Conservation (phyloP, 1,140 invertebrate species). For the Drosophila serrata region DNA sequence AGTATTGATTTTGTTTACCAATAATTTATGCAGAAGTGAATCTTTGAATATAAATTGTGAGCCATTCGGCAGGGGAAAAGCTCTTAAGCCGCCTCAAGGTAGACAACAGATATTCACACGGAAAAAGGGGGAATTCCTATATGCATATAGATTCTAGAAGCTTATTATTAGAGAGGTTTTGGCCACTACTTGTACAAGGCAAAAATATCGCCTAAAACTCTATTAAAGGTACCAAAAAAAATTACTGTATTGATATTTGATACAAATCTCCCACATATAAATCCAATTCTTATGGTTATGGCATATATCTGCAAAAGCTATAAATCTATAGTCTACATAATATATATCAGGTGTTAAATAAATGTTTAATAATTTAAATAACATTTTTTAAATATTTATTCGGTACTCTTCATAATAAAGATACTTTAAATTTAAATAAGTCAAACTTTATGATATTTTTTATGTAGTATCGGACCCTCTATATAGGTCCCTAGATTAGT, state of each 20-base stretch:
- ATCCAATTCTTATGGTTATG: background rate
- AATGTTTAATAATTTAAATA: background rate
- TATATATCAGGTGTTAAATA: too few relatives aligned
- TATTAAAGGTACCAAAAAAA: too few relatives aligned
- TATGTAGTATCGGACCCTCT: background rate
- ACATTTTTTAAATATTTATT: background rate
- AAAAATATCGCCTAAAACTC: too few relatives aligned
- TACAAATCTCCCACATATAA: too few relatives aligned
- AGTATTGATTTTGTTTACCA: background rate
- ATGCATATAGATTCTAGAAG: background rate
- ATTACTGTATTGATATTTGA: too few relatives aligned
- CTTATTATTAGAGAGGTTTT: background rate
- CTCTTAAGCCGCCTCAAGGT: background rate
- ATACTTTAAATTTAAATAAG: background rate
- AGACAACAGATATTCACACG: background rate
- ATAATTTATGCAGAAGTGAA: conserved; percentile 8
- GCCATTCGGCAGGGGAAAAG: background rate
- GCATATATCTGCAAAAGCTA: too few relatives aligned
- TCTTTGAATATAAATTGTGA: conserved; percentile 3
- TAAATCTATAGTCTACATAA: too few relatives aligned
- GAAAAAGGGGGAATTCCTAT: background rate
- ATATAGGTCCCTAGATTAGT: background rate
- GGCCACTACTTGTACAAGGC: too few relatives aligned
- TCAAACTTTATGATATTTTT: background rate
- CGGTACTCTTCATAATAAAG: background rate